Base-by-base conservation (phyloP, 1,140 invertebrate species). In the Dolichoris vasculosae region DNA sequence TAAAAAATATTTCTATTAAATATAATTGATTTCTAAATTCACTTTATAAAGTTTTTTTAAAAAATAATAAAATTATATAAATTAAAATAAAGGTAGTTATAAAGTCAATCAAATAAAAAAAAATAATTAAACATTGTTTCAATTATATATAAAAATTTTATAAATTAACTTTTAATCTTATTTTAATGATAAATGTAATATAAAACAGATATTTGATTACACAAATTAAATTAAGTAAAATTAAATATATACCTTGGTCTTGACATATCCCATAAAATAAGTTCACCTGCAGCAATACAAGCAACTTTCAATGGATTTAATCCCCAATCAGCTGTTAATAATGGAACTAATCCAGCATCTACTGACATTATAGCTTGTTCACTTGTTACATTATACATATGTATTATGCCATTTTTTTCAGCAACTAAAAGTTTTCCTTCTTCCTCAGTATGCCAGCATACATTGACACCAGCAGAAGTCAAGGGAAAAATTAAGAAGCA, bases 341-440 rank as follows among this genome's bases (percentile, higher is more conserved):
- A 89, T 7, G 96, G 95, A 67, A 94, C 92, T 84, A 94, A 94
- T 20, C 94, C 94, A 75, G 95, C 94, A 89, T 96, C 95, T 13
- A 97, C 91, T 0, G 96, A 97, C 89, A 97, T 94, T 69, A 97
- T 95, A 20, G 96, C 95, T 87, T 95, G 95, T 86, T 96, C 95
- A 83, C 94, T 95, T 88, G 94, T 93, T 20, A 96, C 93, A 91
- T 96, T 97, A 88, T 96, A 97, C 90, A 97, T 94, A 76, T 95
- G 94, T 83, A 97, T 95, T 0, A 95, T 90, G 71, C 96, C 96
- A 88, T 95, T 95, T 88, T 96, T 97, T 89, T 97, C 96, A 35
- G 95, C 96, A 13, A 97, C 96, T 67, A 97, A 90, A 30, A 97
- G 92, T 92, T 97, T 97, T 40, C 94, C 94, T n/a, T 94, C 94